These are phyloP conservation scores for Zenarchopterus dispar DNA, from an alignment of 2,797 vertebrate species.

Conservation along the genomic window DNA sequence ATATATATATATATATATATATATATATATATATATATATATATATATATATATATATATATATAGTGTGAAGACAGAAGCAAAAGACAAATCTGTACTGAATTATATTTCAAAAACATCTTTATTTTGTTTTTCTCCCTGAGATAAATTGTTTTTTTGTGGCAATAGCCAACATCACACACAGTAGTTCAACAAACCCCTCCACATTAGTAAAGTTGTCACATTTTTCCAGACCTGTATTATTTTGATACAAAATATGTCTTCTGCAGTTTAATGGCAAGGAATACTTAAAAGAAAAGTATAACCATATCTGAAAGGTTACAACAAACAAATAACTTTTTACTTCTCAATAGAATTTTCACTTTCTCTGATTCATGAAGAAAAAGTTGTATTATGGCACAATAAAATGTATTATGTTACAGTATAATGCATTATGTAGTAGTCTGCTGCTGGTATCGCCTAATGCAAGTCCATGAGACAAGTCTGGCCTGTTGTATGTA, in stretches of 20 bases:
- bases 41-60: no score
- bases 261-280: no score
- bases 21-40: no score
- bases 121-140: conserved; percentile 43
- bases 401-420: background rate
- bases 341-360: background rate
- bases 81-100: background rate
- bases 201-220: background rate
- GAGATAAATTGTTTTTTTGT: conserved; percentile 19
- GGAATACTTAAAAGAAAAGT: no score
- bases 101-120: conserved; percentile 18
- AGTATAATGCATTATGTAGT: background rate
- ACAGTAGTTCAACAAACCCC: background rate
- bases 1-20: no score
- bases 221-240: conserved; percentile 1
- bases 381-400: background rate
- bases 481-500: background rate
- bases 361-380: background rate
- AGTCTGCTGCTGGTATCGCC: background rate
- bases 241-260: background rate
- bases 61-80: no score
- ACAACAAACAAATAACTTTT: background rate
- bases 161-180: conserved; percentile 11
- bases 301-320: background rate
- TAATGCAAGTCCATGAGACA: background rate